Base-by-base conservation (phyloP, 2,888 invertebrate species). In the Onchidella celtica region DNA sequence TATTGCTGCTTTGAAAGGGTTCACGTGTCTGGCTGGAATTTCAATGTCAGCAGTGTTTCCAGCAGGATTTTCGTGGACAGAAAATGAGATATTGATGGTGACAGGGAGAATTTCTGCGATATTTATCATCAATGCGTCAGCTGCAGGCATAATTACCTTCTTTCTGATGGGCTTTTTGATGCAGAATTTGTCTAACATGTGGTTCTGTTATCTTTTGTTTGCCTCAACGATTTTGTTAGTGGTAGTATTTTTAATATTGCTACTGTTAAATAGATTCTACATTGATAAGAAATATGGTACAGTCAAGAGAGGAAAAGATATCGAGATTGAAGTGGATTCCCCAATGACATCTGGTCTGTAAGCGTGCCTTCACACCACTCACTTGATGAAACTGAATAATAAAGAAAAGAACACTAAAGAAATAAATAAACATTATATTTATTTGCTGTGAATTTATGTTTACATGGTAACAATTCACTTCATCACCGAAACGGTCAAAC, bases 11-110 rank as follows among this genome's bases (percentile, higher is more conserved):
- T 4, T 74, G 21, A 61, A 3, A 2, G 63, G 11, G 14, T 74
- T 74, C 11, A 87, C 92, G 6, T 88, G 89, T 36, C 14, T 63
- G 0, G 32, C 36, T 3, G 93, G 93, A 0, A 74, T 91, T 9
- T 91, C 93, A 9, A 88, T 93, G 86, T 91, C 93, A 0, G 92
- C 93, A 3, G 90, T 93, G 21, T 93, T 93, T 79, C 93, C 93
- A 17, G 89, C 93, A 1, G 90, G 90, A 4, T 89, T 93, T 47
- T 86, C 91, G 9, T 93, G 93, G 93, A 87, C 92, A 2, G 93
- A 93, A 83, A 86, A 88, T 11, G 91, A 92, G 72, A 36, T 87
- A 17, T 87, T 93, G 38, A 89, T 89, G 21, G 88, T 94, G 3
- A 91, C 92, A 0, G 92, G 93, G 55, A 89, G 90, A 81, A 89